A percentile compares a stretch with the other conserved stretches of the same genome.
Evolutionary conservation across 53 echinoderm and acorn worm species (phyloP).

Genomic region (Henricia sp.): DNA sequence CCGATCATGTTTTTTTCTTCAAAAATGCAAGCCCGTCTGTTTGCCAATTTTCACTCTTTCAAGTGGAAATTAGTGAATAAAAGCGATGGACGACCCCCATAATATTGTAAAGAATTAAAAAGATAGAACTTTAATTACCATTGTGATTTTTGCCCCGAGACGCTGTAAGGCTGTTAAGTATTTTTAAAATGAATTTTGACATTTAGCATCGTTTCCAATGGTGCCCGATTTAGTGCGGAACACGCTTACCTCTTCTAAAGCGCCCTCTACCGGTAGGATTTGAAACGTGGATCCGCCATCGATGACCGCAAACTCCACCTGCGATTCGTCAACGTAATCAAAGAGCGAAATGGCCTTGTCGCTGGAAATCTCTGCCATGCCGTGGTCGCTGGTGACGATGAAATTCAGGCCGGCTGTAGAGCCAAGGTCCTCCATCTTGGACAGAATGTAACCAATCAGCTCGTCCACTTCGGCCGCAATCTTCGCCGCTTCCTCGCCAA

Average conservation of each 20-base stretch:
- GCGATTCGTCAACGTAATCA: conserved; percentile 76
- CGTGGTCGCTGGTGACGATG: conserved; percentile 85
- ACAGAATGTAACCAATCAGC: conserved; percentile 70
- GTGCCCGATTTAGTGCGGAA: no score
- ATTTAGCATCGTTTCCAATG: no score
- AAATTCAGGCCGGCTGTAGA: conserved; percentile 68
- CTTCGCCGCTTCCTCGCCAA: conserved; percentile 49
- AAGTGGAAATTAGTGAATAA: no score
- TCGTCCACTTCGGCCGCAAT: conserved; percentile 73
- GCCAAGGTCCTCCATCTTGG: conserved; percentile 66
- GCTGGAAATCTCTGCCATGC: conserved; percentile 57
- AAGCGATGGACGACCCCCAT: no score
- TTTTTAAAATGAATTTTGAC: no score
- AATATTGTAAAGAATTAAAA: no score
- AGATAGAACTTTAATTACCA: no score
- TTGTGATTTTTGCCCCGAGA: no score
- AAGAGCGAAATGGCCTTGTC: conserved; percentile 64
- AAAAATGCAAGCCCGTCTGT: no score
- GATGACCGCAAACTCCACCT: conserved; percentile 72
- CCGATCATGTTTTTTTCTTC: no score
- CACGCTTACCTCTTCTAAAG: conserved; percentile 67
- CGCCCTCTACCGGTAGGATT: conserved; percentile 68
- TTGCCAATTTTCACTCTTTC: no score
- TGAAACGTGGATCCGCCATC: conserved; percentile 79
- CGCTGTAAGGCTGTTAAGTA: no score